Evolutionary conservation across 1,140 invertebrate species (phyloP).

Genomic region (Saxidomus purpurata): DNA sequence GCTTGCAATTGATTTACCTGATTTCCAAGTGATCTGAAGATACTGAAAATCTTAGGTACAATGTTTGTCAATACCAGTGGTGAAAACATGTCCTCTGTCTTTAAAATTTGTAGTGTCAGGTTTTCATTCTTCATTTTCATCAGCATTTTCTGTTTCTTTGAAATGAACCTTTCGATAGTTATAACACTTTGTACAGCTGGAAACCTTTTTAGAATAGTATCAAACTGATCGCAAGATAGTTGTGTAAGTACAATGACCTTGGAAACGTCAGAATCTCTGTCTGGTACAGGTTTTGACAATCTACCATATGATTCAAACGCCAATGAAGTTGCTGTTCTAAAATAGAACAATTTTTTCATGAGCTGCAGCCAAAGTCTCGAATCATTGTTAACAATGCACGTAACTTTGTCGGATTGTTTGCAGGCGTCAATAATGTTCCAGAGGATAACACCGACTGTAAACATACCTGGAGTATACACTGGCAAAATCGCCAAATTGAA

Average conservation of each 20-base stretch:
- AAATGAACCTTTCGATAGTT: neutral
- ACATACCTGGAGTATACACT: neutral
- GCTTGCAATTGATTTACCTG: too few relatives aligned
- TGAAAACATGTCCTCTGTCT: neutral
- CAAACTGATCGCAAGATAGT: neutral
- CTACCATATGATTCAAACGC: neutral
- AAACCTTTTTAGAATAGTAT: neutral
- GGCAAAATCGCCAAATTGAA: neutral
- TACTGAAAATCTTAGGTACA: neutral
- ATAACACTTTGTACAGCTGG: neutral
- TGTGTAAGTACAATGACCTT: neutral
- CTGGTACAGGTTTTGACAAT: neutral
- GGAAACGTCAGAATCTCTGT: neutral
- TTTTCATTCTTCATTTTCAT: neutral
- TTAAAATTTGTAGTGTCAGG: neutral
- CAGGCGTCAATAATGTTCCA: neutral
- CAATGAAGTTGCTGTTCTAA: neutral
- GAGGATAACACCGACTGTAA: neutral
- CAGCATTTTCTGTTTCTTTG: neutral
- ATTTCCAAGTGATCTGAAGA: neutral
- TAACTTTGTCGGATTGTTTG: neutral
- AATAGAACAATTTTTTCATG: neutral
- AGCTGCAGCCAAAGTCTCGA: neutral
- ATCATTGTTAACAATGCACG: neutral
- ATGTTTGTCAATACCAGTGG: neutral